A percentile compares a stretch with the other conserved stretches of the same genome.
These are phyloP conservation scores for Drosophila littoralis DNA, from an alignment of 1,140 invertebrate genomes.

Conservation along the genomic window DNA sequence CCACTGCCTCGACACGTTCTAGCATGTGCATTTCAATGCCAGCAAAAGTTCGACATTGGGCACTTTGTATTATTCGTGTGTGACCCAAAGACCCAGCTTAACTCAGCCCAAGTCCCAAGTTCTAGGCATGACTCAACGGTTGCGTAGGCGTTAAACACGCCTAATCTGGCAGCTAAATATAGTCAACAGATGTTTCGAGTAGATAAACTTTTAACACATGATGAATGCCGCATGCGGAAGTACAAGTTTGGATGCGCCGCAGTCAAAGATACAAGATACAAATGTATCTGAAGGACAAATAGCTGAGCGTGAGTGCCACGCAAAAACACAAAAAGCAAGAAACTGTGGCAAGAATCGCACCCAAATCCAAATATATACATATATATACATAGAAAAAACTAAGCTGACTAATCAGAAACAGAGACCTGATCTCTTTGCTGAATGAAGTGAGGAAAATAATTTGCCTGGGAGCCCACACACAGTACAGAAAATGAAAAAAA, in stretches of 20 bases:
- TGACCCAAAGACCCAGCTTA: background rate
- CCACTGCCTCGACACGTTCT: background rate
- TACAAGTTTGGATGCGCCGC: conserved; percentile 57
- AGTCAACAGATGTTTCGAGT: conserved; percentile 51
- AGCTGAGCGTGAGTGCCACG: conserved; percentile 54
- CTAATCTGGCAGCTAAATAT: conserved; percentile 69
- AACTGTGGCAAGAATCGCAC: conserved; percentile 76
- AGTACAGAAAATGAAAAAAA: conserved; percentile 22
- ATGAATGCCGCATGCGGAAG: conserved; percentile 59
- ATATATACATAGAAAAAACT: background rate
- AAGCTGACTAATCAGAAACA: conserved; percentile 74
- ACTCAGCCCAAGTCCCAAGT: background rate
- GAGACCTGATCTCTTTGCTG: conserved; percentile 41
- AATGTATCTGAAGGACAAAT: conserved; percentile 72
- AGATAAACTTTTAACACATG: conserved; percentile 28
- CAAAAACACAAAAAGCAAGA: conserved; percentile 38
- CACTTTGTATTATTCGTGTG: background rate
- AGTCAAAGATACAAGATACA: conserved; percentile 24
- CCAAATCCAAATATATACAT: conserved; percentile 43
- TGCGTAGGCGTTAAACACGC: conserved; percentile 47
- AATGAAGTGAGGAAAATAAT: conserved; percentile 76
- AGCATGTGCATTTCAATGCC: conserved; percentile 31
- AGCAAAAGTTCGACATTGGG: conserved; percentile 11
- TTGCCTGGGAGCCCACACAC: conserved; percentile 66
- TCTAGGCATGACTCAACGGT: conserved; percentile 52